Evolutionary conservation across 2,113 vertebrate genomes (phyloP), one percentile per base, ranked within the genome.

Genomic region (Scartelaos histophorus): DNA sequence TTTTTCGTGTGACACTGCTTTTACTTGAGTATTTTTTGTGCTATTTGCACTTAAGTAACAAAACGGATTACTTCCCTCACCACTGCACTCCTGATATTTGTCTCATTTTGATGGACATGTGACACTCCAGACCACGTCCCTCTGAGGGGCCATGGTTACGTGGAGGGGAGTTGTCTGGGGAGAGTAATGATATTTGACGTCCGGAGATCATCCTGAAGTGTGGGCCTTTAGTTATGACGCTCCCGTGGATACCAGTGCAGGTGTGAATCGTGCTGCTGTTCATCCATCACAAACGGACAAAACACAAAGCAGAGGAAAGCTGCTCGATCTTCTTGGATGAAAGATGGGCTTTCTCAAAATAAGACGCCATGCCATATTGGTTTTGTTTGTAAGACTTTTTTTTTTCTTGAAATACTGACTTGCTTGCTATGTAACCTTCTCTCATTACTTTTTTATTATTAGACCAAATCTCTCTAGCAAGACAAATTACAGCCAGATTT

Each of bases 181-280:
- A 88, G 89, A 92, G 81, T 85, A 88, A 92, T 90, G 84, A 78
- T 82, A 82, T 87, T 88, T 88, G 89, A 90, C 89, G 82, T 82
- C 79, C 12, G 79, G 69, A 80, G 85, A 92, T 91, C 88, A 90
- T 86, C 82, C 76, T 65, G 71, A 82, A 82, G 82, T 82, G 82
- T 77, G 70, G 74, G 83, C 79, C 85, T 84, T 90, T 90, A 89
- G 80, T 90, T 89, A 88, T 88, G 85, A 90, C 86, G 75, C 84
- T 84, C 74, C 78, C 70, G 79, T 73, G 88, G 85, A 88, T 89
- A 84, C 17, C 80, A 87, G 70, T 89, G 87, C 86, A 89, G 84
- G 88, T 90, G 88, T 84, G 83, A 82, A 69, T 82, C 70, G 66
- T 77, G 76, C 69, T 84, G 79, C 82, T 86, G 78, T 85, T 87